phyloP scores from a whole-genome alignment of 2,113 vertebrate genomes.

The Ondatra zibethicus region DNA sequence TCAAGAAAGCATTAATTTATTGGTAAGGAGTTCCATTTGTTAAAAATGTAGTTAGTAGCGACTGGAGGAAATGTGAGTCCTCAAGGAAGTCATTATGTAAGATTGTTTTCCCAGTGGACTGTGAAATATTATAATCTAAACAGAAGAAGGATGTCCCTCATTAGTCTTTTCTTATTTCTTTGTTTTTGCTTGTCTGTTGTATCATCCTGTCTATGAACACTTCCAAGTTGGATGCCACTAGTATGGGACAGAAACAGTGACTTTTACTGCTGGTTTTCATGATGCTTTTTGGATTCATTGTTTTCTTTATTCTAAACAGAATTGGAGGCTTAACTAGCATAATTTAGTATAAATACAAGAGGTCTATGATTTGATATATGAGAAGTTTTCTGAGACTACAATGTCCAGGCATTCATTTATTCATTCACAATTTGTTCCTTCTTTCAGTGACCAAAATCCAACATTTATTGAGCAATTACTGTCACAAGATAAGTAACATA shows the following conservation, averaged over 20 bases:
- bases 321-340: neutral
- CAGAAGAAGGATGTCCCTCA: neutral
- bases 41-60: slow-evolving; percentile 63
- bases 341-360: neutral
- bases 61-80: slow-evolving; percentile 41
- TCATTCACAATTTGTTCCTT: neutral
- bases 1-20: slow-evolving; percentile 38
- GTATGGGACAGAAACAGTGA: neutral
- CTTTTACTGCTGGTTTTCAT: neutral
- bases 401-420: neutral
- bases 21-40: slow-evolving; percentile 43
- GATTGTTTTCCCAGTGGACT: neutral
- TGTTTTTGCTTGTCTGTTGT: neutral
- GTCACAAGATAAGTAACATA: neutral
- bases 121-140: neutral
- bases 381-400: neutral
- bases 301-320: neutral
- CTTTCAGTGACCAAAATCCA: neutral
- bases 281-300: neutral
- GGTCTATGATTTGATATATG: neutral
- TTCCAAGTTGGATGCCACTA: neutral
- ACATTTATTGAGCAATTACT: neutral
- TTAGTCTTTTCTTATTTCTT: neutral
- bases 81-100: neutral
- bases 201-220: neutral